A percentile compares a stretch with the other conserved stretches of the same genome.
Conservation (phyloP, 2,797 vertebrate species). For the Micrastur ruficollis region DNA sequence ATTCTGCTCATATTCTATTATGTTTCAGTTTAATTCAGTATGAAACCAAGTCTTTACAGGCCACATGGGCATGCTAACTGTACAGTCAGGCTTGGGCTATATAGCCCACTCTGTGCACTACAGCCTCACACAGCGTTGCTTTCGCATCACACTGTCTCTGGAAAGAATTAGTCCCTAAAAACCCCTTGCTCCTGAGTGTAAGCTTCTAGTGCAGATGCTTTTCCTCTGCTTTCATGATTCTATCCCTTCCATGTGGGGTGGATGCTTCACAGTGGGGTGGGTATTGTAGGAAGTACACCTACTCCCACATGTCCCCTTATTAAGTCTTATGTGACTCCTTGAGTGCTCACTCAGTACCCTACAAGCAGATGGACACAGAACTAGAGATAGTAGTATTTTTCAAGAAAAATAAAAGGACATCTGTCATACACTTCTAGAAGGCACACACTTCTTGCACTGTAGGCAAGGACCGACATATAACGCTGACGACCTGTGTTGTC, state of each 20-base stretch:
- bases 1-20: neutral
- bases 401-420: neutral
- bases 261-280: neutral
- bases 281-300: neutral
- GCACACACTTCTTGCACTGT: neutral
- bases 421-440: neutral
- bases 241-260: neutral
- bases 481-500: neutral
- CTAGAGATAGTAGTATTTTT: neutral
- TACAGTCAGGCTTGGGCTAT: neutral
- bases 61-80: neutral
- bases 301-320: neutral
- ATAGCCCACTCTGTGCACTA: fast-evolving
- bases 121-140: neutral
- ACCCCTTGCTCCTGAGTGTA: neutral
- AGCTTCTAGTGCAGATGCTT: neutral
- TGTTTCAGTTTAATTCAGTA: neutral
- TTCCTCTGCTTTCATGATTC: neutral
- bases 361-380: neutral
- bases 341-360: neutral
- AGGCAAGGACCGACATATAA: neutral
- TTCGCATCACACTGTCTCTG: neutral
- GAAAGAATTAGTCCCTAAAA: neutral
- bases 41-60: neutral
- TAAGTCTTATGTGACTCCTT: neutral